Conservation (phyloP, 2,113 vertebrate genomes). For the Cisticola juncidis region DNA sequence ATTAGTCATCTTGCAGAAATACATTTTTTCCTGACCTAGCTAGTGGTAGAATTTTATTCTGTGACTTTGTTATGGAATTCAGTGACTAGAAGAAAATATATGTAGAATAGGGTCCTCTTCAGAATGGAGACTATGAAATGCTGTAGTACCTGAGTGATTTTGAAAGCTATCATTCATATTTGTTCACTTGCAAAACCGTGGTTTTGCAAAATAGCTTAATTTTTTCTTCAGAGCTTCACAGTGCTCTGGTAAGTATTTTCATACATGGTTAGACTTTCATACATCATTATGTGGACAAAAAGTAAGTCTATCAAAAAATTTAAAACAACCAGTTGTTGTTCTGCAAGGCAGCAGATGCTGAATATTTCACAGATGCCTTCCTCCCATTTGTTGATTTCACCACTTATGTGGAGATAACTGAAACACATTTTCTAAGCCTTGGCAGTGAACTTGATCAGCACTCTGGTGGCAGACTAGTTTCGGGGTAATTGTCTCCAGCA, state of each 20-base stretch:
- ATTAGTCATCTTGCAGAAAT: neutral
- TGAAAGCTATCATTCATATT: neutral
- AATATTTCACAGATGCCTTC: conserved; percentile 20
- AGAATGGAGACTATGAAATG: neutral
- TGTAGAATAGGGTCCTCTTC: neutral
- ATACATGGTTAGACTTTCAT: conserved; percentile 46
- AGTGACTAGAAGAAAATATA: neutral
- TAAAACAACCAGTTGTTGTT: conserved; percentile 41
- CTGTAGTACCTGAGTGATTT: neutral
- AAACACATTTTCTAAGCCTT: conserved; percentile 6
- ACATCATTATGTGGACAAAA: conserved; percentile 39
- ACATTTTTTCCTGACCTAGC: neutral
- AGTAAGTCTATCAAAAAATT: conserved; percentile 43
- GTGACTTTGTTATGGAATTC: neutral
- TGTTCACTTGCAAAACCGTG: neutral
- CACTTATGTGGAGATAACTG: neutral
- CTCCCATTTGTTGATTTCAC: neutral
- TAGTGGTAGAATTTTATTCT: neutral
- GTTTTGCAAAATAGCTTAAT: neutral
- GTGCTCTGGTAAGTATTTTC: conserved; percentile 55
- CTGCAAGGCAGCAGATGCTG: conserved; percentile 57
- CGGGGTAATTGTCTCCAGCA: neutral
- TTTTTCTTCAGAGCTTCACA: neutral
- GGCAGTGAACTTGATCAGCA: conserved; percentile 24
- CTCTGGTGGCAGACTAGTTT: neutral